These are phyloP conservation scores for Globicephala melas DNA, from an alignment of 2,113 vertebrate species.

Conservation along the genomic window DNA sequence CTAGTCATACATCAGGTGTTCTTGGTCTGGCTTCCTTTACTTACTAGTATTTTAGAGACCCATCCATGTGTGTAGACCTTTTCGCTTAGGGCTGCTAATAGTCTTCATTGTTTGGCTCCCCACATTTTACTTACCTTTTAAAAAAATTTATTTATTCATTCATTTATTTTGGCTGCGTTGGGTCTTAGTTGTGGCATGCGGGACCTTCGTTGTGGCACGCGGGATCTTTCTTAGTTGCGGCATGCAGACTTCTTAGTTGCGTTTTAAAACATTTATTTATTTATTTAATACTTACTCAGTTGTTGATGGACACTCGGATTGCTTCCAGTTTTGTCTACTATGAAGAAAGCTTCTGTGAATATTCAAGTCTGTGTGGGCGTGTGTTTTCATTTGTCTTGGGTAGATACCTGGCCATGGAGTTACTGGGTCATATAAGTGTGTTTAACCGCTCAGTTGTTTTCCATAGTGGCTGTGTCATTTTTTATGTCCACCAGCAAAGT, in stretches of 20 bases:
- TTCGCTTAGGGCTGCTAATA: no score
- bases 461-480: not conserved
- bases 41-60: not conserved
- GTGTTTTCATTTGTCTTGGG: no score
- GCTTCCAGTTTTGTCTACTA: not conserved
- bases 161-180: no score
- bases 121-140: not conserved
- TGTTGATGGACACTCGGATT: accelerated
- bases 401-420: accelerated
- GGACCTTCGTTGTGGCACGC: no score
- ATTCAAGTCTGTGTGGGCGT: not conserved
- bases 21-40: not conserved
- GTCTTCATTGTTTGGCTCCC: not conserved
- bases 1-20: accelerated
- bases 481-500: accelerated
- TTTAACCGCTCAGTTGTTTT: no score
- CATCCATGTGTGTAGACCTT: accelerated
- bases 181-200: no score
- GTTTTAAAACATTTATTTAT: no score
- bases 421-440: accelerated
- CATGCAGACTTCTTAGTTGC: no score
- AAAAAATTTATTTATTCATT: no score
- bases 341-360: not conserved
- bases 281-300: not conserved
- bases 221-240: no score